Percentiles rank a stretch among this genome's conserved stretches.
Evolutionary conservation across 2,888 invertebrate species (phyloP).

Genomic region (Suillia variegata): DNA sequence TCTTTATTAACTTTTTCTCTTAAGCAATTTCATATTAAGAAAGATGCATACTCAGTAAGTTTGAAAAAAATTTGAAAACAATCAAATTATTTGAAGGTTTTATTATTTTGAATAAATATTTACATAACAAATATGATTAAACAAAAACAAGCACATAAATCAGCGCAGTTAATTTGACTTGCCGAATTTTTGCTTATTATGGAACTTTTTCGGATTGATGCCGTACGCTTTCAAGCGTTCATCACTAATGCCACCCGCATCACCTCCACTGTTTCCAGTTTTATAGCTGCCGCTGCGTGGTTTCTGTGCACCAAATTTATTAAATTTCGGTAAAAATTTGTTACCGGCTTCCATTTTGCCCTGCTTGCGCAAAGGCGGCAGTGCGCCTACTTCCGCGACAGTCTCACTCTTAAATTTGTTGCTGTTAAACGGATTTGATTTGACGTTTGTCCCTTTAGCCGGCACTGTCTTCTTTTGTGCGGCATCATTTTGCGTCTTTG

Average conservation of each 20-base stretch:
- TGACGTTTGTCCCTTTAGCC: too few relatives aligned
- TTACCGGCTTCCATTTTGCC: background rate
- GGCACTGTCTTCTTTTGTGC: background rate
- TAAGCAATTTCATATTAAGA: too few relatives aligned
- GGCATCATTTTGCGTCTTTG: background rate
- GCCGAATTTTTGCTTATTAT: slow-evolving; percentile 54
- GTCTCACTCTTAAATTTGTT: background rate
- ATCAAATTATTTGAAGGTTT: too few relatives aligned
- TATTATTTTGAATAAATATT: too few relatives aligned
- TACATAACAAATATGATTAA: too few relatives aligned
- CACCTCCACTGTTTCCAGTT: too few relatives aligned
- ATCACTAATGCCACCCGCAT: slow-evolving; percentile 66
- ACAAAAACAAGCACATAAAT: too few relatives aligned
- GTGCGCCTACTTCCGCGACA: background rate
- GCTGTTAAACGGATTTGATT: background rate
- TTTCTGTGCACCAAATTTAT: background rate
- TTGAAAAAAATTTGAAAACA: too few relatives aligned
- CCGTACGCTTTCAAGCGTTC: slow-evolving; percentile 89
- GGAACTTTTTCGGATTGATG: slow-evolving; percentile 84
- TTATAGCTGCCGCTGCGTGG: slow-evolving; percentile 1
- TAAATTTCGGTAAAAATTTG: slow-evolving; percentile 36
- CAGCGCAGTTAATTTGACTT: slow-evolving; percentile 32
- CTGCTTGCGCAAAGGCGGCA: slow-evolving; percentile 35
- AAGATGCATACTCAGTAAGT: too few relatives aligned
- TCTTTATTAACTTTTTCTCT: too few relatives aligned